Evolutionary conservation across 1,140 invertebrate species (phyloP).

Genomic region (Cyphomyrmex costatus): DNA sequence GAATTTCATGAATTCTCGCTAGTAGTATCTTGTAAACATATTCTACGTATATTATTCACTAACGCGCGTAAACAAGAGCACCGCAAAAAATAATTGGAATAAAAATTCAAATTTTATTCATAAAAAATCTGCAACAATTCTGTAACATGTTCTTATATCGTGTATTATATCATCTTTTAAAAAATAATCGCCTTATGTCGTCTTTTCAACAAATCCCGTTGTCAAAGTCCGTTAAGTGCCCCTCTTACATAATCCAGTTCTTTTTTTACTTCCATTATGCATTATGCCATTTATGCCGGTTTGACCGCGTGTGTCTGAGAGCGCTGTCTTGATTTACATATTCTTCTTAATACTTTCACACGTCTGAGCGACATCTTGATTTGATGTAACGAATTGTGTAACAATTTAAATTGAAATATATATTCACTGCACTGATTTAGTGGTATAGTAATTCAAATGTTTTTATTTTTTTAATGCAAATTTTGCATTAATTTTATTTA

Average conservation of each 20-base stretch:
- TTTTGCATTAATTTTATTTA: background rate
- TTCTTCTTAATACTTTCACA: constrained; percentile 43
- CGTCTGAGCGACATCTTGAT: background rate
- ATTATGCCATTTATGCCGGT: constrained; percentile 20
- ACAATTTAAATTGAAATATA: constrained; percentile 27
- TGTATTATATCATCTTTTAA: constrained; percentile 6
- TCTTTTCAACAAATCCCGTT: constrained; percentile 32
- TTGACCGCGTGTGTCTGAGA: constrained; percentile 6
- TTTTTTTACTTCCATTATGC: constrained; percentile 32
- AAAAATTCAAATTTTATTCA: constrained; percentile 15
- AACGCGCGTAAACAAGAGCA: background rate
- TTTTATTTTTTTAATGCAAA: background rate
- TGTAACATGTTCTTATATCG: background rate
- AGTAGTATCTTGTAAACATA: background rate
- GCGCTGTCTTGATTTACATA: constrained; percentile 47
- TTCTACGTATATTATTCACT: background rate
- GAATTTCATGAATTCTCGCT: background rate
- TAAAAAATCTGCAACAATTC: background rate
- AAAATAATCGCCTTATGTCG: constrained; percentile 33
- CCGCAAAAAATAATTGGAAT: constrained; percentile 2
- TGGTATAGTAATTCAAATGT: background rate
- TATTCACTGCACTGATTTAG: background rate
- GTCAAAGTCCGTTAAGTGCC: constrained; percentile 22
- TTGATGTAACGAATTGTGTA: constrained; percentile 22
- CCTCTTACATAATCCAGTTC: constrained; percentile 24